These are phyloP conservation scores for Meliscaeva auricollis DNA, from an alignment of 2,888 invertebrate species.

Conservation along the genomic window DNA sequence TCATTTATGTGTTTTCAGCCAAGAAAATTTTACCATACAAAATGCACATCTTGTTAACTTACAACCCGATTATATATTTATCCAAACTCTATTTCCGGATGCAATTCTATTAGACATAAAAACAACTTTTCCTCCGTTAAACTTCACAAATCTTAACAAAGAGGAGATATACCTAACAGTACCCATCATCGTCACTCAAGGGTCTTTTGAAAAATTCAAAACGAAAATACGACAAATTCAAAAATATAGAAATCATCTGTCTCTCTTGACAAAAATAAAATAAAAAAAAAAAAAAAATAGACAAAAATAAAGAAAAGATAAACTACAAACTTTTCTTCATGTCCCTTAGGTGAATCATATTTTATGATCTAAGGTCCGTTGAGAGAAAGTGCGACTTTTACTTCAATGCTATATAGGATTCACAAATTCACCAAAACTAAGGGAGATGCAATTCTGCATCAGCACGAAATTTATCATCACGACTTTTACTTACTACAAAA, in stretches of 20 bases:
- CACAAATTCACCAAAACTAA: not conserved
- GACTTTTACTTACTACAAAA: constrained; percentile 22
- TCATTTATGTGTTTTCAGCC: too few relatives aligned
- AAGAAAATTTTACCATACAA: too few relatives aligned
- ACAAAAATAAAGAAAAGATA: constrained; percentile 19
- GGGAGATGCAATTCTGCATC: constrained; percentile 32
- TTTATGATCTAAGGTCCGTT: constrained; percentile 47
- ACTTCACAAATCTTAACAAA: not conserved
- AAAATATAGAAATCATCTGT: constrained; percentile 58
- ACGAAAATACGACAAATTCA: constrained; percentile 34
- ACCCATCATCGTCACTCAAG: not conserved
- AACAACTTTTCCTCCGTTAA: not conserved
- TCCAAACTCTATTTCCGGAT: not conserved
- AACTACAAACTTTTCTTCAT: constrained; percentile 49
- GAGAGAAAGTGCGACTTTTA: constrained; percentile 46
- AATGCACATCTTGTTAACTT: too few relatives aligned
- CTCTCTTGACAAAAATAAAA: not conserved
- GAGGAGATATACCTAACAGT: not conserved
- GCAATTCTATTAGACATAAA: not conserved
- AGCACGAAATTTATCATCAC: constrained; percentile 60
- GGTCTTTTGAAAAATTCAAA: constrained; percentile 10
- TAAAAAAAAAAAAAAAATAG: not conserved
- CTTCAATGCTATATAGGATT: not conserved
- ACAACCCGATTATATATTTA: too few relatives aligned
- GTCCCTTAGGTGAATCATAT: constrained; percentile 24